Percentiles rank a stretch among this genome's conserved stretches.
Conservation (phyloP, 2,888 invertebrate genomes). For the Agrochola lychnidis region DNA sequence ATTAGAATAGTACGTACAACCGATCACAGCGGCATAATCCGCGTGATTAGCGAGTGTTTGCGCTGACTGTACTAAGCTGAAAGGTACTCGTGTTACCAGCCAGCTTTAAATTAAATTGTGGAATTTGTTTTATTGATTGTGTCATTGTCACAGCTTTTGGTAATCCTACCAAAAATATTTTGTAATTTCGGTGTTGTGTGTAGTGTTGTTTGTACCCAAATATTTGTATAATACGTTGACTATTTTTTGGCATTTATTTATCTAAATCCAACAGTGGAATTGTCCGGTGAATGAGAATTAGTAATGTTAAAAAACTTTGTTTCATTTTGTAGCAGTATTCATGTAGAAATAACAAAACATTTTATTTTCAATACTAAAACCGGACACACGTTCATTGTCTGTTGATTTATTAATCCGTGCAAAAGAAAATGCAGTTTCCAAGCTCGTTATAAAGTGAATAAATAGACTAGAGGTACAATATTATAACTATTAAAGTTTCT, state of each 20-base stretch:
- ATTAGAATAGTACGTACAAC: slow-evolving; percentile 50
- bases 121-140: slow-evolving; percentile 42
- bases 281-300: slow-evolving; percentile 15
- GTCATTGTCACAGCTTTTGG: slow-evolving; percentile 21
- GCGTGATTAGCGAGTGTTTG: slow-evolving; percentile 50
- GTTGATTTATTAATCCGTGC: slow-evolving; percentile 45
- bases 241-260: slow-evolving; percentile 3
- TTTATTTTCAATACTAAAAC: slow-evolving; percentile 27
- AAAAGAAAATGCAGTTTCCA: slow-evolving; percentile 22
- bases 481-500: slow-evolving; percentile 24
- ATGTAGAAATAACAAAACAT: slow-evolving; percentile 13
- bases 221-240: slow-evolving; percentile 1
- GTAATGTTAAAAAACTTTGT: slow-evolving; percentile 13
- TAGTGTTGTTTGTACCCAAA: neutral
- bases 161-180: slow-evolving; percentile 36
- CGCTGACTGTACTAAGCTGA: slow-evolving; percentile 46
- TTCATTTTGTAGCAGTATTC: slow-evolving; percentile 15
- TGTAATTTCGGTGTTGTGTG: neutral
- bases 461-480: slow-evolving; percentile 7
- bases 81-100: slow-evolving; percentile 4
- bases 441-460: slow-evolving; percentile 32
- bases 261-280: neutral
- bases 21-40: slow-evolving; percentile 51
- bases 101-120: slow-evolving; percentile 30
- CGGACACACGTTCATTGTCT: slow-evolving; percentile 29